Evolutionary conservation across 2,888 invertebrate species (phyloP).

Genomic region (Tetragnatha montana): DNA sequence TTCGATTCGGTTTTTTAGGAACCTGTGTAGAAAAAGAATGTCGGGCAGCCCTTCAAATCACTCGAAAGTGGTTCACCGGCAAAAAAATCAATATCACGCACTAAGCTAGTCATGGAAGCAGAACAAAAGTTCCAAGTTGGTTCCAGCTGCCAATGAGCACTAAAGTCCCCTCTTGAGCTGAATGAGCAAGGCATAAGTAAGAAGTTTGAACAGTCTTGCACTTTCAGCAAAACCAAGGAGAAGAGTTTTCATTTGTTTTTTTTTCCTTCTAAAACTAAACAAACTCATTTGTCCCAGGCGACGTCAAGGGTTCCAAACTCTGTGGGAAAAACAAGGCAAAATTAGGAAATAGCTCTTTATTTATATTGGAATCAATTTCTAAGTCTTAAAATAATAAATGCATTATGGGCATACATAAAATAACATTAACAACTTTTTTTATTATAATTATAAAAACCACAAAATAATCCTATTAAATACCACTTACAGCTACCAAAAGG

Average conservation of each 20-base stretch:
- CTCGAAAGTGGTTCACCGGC: slow-evolving; percentile 53
- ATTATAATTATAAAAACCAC: too few species aligned
- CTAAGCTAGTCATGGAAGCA: slow-evolving; percentile 63
- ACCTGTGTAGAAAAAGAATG: slow-evolving; percentile 40
- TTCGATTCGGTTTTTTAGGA: slow-evolving; percentile 26
- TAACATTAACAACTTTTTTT: too few species aligned
- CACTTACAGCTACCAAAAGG: too few species aligned
- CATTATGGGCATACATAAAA: too few species aligned
- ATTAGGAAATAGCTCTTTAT: slow-evolving; percentile 10
- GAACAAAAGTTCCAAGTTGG: slow-evolving; percentile 31
- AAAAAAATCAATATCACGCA: slow-evolving; percentile 51
- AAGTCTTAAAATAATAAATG: too few species aligned
- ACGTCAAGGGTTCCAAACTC: slow-evolving; percentile 89
- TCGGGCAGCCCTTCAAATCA: slow-evolving; percentile 12
- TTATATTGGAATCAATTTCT: too few species aligned
- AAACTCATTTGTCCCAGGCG: slow-evolving; percentile 87
- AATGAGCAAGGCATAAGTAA: slow-evolving; percentile 51
- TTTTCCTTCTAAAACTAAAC: slow-evolving; percentile 78
- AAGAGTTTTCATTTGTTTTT: background rate
- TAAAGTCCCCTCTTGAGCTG: slow-evolving; percentile 37
- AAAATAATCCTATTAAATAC: too few species aligned
- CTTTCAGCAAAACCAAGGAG: slow-evolving; percentile 33
- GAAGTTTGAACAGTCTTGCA: slow-evolving; percentile 68
- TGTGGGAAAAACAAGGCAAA: slow-evolving; percentile 79
- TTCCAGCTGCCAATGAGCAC: slow-evolving; percentile 67